phyloP scores from a whole-genome alignment of 2,113 vertebrate species.

The Trematomus loennbergii region DNA sequence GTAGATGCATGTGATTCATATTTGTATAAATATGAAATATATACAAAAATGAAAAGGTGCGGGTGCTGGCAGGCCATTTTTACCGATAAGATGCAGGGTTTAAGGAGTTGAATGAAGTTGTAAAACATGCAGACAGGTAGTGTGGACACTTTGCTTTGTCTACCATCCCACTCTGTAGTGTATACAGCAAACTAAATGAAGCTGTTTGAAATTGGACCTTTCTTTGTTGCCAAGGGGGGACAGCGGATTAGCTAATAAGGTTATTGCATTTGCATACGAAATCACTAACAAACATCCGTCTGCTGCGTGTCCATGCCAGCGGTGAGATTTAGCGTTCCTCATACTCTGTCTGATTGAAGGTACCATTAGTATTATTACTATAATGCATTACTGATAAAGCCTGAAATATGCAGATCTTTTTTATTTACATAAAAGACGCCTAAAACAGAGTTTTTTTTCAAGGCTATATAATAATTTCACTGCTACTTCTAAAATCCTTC shows the following conservation, averaged over 20 bases:
- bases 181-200: slow-evolving; percentile 28
- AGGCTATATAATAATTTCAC: slow-evolving; percentile 18
- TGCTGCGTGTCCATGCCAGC: slow-evolving; percentile 37
- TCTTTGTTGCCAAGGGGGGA: slow-evolving; percentile 46
- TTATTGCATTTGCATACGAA: slow-evolving; percentile 77
- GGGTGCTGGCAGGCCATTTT: too few species aligned
- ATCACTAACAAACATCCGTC: slow-evolving; percentile 51
- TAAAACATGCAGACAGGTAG: not conserved
- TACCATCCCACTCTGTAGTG: not conserved
- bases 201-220: slow-evolving; percentile 55
- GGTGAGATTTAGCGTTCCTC: slow-evolving; percentile 41
- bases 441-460: too few species aligned
- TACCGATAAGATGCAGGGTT: too few species aligned
- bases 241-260: slow-evolving; percentile 65
- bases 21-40: too few species aligned
- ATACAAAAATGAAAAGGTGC: too few species aligned
- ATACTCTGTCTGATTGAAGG: slow-evolving; percentile 14
- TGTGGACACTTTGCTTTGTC: not conserved
- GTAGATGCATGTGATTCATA: too few species aligned
- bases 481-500: slow-evolving; percentile 49
- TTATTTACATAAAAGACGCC: not conserved
- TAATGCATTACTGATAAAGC: not conserved
- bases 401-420: not conserved
- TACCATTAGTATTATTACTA: not conserved
- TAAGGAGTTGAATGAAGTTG: too few species aligned